Evolutionary conservation across 2,888 invertebrate genomes (phyloP).

Genomic region (Epistrophe grossulariae): DNA sequence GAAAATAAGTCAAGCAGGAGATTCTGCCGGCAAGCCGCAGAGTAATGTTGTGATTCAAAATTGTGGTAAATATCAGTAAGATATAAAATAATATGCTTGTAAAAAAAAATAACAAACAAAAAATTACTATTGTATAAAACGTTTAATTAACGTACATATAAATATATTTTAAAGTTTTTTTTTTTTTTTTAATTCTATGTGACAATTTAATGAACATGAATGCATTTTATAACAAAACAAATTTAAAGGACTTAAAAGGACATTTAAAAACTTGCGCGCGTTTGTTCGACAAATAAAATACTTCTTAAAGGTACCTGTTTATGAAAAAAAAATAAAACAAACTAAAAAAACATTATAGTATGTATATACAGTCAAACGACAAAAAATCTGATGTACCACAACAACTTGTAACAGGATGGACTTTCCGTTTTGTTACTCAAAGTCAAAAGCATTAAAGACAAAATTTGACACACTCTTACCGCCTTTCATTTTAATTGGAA

Average conservation of each 20-base stretch:
- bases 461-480: too few species aligned
- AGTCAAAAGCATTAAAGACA: too few species aligned
- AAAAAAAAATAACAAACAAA: slow-evolving; percentile 10
- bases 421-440: too few species aligned
- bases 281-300: slow-evolving; percentile 30
- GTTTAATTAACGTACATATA: slow-evolving; percentile 21
- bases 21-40: slow-evolving; percentile 91
- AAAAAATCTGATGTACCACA: too few species aligned
- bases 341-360: too few species aligned
- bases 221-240: slow-evolving; percentile 7
- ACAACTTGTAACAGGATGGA: too few species aligned
- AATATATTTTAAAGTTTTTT: not conserved
- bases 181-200: slow-evolving; percentile 25
- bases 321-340: not conserved
- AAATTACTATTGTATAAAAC: not conserved
- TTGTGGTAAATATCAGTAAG: slow-evolving; percentile 89
- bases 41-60: slow-evolving; percentile 89
- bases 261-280: slow-evolving; percentile 19
- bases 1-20: slow-evolving; percentile 90
- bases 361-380: too few species aligned
- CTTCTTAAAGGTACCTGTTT: slow-evolving; percentile 57
- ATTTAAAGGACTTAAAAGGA: not conserved
- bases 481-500: too few species aligned
- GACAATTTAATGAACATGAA: slow-evolving; percentile 49
- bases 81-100: slow-evolving; percentile 29